Evolutionary conservation across 1,140 invertebrate genomes (phyloP).

Genomic region (Cylas formicarius): DNA sequence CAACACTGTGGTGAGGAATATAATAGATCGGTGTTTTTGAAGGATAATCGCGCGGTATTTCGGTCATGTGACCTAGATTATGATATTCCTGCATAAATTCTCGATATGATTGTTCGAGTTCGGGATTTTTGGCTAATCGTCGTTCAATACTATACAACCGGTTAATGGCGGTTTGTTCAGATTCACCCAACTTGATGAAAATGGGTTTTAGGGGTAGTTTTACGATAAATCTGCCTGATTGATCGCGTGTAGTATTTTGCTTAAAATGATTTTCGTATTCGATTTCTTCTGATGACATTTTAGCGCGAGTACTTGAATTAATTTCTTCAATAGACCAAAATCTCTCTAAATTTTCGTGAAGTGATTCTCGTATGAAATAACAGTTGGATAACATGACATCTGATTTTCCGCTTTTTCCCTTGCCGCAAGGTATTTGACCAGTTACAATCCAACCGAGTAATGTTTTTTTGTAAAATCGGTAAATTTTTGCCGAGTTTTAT

Average conservation of each 20-base stretch:
- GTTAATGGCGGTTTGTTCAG: constrained; percentile 20
- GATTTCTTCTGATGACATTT: constrained; percentile 14
- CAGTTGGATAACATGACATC: background rate
- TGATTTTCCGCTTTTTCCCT: background rate
- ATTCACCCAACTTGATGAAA: constrained; percentile 21
- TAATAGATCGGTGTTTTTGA: constrained; percentile 12
- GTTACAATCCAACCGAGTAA: constrained; percentile 30
- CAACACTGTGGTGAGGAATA: constrained; percentile 40
- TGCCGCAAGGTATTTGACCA: background rate
- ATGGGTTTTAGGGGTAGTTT: constrained; percentile 16
- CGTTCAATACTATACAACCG: constrained; percentile 21
- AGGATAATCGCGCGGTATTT: constrained; percentile 6
- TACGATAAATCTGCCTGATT: constrained; percentile 20
- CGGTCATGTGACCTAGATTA: constrained; percentile 37
- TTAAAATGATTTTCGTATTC: constrained; percentile 20
- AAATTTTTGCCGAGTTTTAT: constrained; percentile 22
- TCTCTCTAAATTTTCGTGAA: constrained; percentile 6
- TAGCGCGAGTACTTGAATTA: background rate
- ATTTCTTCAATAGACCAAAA: constrained; percentile 16
- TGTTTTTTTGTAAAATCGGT: constrained; percentile 31
- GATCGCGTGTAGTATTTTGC: constrained; percentile 4
- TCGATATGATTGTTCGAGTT: constrained; percentile 29
- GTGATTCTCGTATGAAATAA: constrained; percentile 2
- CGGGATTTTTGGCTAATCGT: constrained; percentile 16
- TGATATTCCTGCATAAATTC: constrained; percentile 40